Conservation (phyloP, 2,797 vertebrate species). For the Miichthys miiuy region DNA sequence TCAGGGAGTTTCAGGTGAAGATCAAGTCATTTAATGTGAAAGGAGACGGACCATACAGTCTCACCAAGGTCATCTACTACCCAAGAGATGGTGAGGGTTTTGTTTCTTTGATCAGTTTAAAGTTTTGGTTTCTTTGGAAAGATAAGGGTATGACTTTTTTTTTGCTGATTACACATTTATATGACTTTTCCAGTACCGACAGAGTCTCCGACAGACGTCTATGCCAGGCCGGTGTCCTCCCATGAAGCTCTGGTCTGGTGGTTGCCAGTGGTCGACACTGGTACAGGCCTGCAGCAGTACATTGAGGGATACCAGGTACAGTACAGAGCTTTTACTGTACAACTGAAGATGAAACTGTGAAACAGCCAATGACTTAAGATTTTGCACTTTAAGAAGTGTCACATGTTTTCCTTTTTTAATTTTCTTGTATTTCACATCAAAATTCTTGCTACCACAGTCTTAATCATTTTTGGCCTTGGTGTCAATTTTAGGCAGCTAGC, state of each 20-base stretch:
- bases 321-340: constrained; percentile 67
- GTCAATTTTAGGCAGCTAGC: neutral
- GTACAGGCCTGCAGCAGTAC: constrained; percentile 87
- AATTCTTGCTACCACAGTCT: neutral
- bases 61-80: constrained; percentile 91
- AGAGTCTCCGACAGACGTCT: constrained; percentile 92
- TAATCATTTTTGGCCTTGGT: neutral
- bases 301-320: constrained; percentile 95
- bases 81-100: constrained; percentile 88
- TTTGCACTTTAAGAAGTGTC: neutral
- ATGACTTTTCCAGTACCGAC: constrained; percentile 86
- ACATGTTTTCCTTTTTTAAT: neutral
- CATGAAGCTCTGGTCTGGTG: constrained; percentile 95
- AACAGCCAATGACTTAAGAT: neutral
- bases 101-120: neutral
- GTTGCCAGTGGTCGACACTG: constrained; percentile 89
- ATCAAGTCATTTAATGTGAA: constrained; percentile 95
- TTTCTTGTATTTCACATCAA: neutral
- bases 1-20: constrained; percentile 95
- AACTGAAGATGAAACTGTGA: neutral
- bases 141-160: neutral
- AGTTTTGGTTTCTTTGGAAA: neutral
- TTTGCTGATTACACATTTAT: neutral
- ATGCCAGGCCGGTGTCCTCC: constrained; percentile 90
- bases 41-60: constrained; percentile 94